Evolutionary conservation across 2,797 vertebrate genomes (phyloP).

Genomic region (Clarias fuscus): DNA sequence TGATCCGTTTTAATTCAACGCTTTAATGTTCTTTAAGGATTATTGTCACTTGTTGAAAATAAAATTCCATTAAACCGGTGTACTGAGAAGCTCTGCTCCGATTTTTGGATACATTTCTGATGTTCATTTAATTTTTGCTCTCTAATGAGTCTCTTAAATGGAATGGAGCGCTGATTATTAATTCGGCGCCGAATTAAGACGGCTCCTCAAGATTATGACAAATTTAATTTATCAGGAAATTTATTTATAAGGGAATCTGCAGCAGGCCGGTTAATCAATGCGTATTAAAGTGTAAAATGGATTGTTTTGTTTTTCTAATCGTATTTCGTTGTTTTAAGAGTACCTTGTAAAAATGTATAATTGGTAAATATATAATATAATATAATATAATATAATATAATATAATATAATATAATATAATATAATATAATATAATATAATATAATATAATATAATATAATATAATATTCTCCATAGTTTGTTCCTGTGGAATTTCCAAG

Average conservation of each 20-base stretch:
- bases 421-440: conserved; percentile 23
- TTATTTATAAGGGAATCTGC: too few species aligned
- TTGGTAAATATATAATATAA: neutral
- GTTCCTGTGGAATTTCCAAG: neutral
- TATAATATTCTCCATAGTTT: neutral
- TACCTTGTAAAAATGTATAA: neutral
- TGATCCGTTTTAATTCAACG: too few species aligned
- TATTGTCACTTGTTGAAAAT: too few species aligned
- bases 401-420: conserved; percentile 26
- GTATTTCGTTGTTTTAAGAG: neutral
- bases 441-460: neutral
- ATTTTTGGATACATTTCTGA: neutral
- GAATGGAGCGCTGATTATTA: neutral
- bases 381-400: conserved; percentile 8
- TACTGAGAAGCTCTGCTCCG: too few species aligned
- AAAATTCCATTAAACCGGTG: too few species aligned
- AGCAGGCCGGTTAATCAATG: neutral
- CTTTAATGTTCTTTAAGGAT: too few species aligned
- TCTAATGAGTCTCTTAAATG: neutral
- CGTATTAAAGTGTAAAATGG: neutral
- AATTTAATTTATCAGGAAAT: neutral
- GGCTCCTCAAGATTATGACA: neutral
- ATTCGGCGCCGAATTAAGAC: neutral
- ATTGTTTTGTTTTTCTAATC: neutral
- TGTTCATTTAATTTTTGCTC: neutral